Percentiles rank a stretch among this genome's conserved stretches.
Conservation (phyloP, 2,797 vertebrate genomes). For the Anas georgica region DNA sequence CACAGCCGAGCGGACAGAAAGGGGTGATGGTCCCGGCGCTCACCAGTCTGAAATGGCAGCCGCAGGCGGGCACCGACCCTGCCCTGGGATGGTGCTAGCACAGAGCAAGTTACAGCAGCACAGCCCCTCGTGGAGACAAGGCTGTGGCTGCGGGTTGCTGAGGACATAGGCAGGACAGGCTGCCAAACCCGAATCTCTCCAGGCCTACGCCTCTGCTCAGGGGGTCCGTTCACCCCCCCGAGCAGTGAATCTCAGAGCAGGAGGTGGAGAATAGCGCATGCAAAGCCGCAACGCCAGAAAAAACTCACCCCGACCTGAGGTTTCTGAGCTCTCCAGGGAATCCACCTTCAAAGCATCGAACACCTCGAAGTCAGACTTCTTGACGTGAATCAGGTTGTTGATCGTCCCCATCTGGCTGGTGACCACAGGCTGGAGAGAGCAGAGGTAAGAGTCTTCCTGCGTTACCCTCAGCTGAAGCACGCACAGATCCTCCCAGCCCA, state of each 20-base stretch:
- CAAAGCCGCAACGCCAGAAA: constrained; percentile 27
- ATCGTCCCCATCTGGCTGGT: constrained; percentile 97
- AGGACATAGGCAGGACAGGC: rapidly evolving
- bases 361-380: constrained; percentile 98
- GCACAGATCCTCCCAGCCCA: not conserved
- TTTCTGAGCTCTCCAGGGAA: constrained; percentile 94
- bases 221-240: not conserved
- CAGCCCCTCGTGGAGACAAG: not conserved
- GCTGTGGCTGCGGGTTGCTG: not conserved
- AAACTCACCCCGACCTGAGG: constrained; percentile 86
- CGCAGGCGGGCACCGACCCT: not conserved
- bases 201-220: not conserved
- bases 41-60: not conserved
- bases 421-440: constrained; percentile 86
- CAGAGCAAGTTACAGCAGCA: not conserved
- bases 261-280: constrained; percentile 27
- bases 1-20: constrained; percentile 35
- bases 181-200: not conserved
- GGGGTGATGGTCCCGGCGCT: not conserved
- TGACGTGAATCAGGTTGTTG: constrained; percentile 97
- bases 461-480: not conserved
- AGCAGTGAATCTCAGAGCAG: not conserved
- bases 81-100: not conserved
- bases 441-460: not conserved
- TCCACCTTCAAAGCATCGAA: constrained; percentile 96